Base-by-base conservation (phyloP, 2,888 invertebrate species). In the Ichneumon xanthorius region DNA sequence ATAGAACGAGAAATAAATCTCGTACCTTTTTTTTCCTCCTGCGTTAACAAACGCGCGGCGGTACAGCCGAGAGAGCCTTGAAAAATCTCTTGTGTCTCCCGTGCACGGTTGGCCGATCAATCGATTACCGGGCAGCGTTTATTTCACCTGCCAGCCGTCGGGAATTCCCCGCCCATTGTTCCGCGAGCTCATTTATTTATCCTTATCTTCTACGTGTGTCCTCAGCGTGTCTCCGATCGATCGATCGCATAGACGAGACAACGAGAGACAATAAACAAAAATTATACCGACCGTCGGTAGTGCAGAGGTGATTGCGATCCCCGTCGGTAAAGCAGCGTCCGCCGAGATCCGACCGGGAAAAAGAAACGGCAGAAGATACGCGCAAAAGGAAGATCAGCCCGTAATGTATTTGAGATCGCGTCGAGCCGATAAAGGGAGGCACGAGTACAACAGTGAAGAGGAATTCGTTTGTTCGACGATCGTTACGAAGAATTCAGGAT, bases 361-460 rank as follows among this genome's bases (percentile, higher is more conserved):
- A 63, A 55, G 5, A 19, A 55, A 22, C 82, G 82, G 75, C 72
- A 68, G 72, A 48, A 80, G 40, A 73, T 61, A 73, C 53, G 63
- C 22, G 40, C 40, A 73, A 88, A 89, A 76, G 82, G 89, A 89
- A 89, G 90, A 58, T 16, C 48, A 50, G 90, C 92, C 92, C 93
- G 93, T 94, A 93, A 94, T 94, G 93, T 93, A 93, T 94, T 93
- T 92, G 92, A 91, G 93, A 91, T 92, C 92, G 89, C 87, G 83
- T 77, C 86, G 85, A 76, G 85, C 80, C 89, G 89, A 89, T 87
- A 88, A 90, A 91, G 90, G 91, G 90, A 89, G 92, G 91, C 87
- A 89, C 89, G 90, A 91, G 91, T 89, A 90, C 85, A 91, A 89
- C 87, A 89, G 90, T 88, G 89, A 89, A 88, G 87, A 87, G 89